phyloP scores from a whole-genome alignment of 2,888 invertebrate genomes.

The Leucophenga montana region DNA sequence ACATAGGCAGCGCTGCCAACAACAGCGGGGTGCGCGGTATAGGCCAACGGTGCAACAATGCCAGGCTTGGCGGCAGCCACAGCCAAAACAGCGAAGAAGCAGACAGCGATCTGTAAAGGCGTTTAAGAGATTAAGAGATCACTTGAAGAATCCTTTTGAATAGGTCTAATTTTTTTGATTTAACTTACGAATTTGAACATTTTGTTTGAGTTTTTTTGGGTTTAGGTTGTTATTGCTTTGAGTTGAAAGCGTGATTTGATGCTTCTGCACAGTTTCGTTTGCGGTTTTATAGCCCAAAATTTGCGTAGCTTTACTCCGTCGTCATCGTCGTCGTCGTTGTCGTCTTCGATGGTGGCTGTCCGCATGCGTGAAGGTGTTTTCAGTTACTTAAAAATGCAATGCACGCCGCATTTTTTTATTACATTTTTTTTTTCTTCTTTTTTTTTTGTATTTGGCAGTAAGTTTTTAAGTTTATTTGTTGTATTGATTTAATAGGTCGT shows the following conservation, averaged over 20 bases:
- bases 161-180: too few relatives aligned
- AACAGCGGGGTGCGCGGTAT: constrained; percentile 61
- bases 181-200: constrained; percentile 61
- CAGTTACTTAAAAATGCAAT: constrained; percentile 55
- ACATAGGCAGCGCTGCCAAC: constrained; percentile 66
- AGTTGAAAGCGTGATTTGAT: constrained; percentile 57
- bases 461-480: neutral
- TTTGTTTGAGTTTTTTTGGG: constrained; percentile 33
- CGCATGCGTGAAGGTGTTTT: constrained; percentile 48
- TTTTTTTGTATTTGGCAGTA: constrained; percentile 34
- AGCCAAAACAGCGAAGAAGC: constrained; percentile 63
- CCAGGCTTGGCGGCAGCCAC: constrained; percentile 61
- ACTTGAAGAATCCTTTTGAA: neutral
- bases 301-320: neutral
- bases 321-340: too few relatives aligned
- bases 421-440: too few relatives aligned
- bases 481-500: constrained; percentile 43
- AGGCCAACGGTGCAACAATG: constrained; percentile 54
- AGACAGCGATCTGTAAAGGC: constrained; percentile 56
- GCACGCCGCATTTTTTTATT: constrained; percentile 33
- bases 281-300: constrained; percentile 46
- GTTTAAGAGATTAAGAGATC: too few relatives aligned
- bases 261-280: constrained; percentile 21
- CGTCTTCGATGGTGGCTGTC: constrained; percentile 10
- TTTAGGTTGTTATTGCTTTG: constrained; percentile 47